phyloP scores from a whole-genome alignment of 1,140 invertebrate genomes.

The Fragariocoptes setiger region DNA sequence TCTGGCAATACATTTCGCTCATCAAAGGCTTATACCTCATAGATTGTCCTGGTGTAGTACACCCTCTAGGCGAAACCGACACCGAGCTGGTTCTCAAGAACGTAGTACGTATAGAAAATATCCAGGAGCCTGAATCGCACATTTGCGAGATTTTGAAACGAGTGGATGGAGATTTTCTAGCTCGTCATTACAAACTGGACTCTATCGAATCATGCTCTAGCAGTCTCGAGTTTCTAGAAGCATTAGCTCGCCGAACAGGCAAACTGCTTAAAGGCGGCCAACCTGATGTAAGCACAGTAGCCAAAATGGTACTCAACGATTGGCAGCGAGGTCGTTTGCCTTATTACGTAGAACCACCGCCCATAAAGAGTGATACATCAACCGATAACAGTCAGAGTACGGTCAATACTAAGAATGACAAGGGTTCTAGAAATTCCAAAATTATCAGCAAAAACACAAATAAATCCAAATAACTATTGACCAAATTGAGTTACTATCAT shows the following conservation, averaged over 20 bases:
- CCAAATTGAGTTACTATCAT: too few relatives aligned
- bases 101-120: conserved; percentile 46
- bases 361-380: conserved; percentile 7
- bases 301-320: conserved; percentile 89
- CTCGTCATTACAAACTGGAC: conserved; percentile 60
- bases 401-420: too few relatives aligned
- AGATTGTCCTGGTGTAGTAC: conserved; percentile 95
- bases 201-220: too few relatives aligned
- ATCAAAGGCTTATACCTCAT: conserved; percentile 92
- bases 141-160: conserved; percentile 50
- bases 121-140: conserved; percentile 79
- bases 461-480: too few relatives aligned
- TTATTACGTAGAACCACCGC: conserved; percentile 54
- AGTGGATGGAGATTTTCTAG: conserved; percentile 58
- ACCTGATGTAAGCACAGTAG: conserved; percentile 51
- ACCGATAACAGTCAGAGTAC: too few relatives aligned
- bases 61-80: conserved; percentile 54
- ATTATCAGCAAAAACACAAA: too few relatives aligned
- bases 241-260: conserved; percentile 48
- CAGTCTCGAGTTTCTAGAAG: conserved; percentile 55
- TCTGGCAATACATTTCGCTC: conserved; percentile 94
- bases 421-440: too few relatives aligned
- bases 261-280: conserved; percentile 83
- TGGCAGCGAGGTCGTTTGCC: conserved; percentile 91
- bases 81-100: conserved; percentile 78